Evolutionary conservation across 2,888 invertebrate genomes (phyloP).

Genomic region (Spodoptera picta): DNA sequence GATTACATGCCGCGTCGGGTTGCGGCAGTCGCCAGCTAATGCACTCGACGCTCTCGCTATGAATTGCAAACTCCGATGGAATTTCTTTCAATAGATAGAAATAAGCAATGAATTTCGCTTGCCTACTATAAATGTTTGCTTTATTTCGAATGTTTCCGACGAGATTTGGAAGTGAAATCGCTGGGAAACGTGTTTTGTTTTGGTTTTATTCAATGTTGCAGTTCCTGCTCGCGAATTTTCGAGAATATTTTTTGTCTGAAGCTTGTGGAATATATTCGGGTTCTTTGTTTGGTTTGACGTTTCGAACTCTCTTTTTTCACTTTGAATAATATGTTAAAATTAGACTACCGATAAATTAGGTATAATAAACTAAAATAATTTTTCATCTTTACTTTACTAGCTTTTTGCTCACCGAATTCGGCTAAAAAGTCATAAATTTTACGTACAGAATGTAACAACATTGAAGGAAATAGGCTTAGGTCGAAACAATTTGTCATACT

Average conservation of each 20-base stretch:
- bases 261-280: conserved; percentile 3
- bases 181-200: conserved; percentile 26
- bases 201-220: conserved; percentile 33
- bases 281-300: no score
- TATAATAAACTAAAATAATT: no score
- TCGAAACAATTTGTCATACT: conserved; percentile 36
- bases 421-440: neutral
- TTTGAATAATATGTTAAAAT: no score
- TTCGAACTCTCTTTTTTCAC: no score
- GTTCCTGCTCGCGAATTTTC: conserved; percentile 31
- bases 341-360: no score
- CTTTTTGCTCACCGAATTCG: no score
- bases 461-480: conserved; percentile 24
- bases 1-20: conserved; percentile 80
- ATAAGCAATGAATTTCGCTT: conserved; percentile 63
- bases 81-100: conserved; percentile 75
- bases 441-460: conserved; percentile 10
- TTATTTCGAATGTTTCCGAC: conserved; percentile 35
- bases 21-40: conserved; percentile 77
- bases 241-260: conserved; percentile 21
- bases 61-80: conserved; percentile 81
- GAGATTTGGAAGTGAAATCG: conserved; percentile 45
- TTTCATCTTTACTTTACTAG: no score
- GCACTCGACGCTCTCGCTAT: conserved; percentile 78
- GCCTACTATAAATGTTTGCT: conserved; percentile 46